Evolutionary conservation across 2,888 invertebrate genomes (phyloP).

Genomic region (Tetragonula carbonaria): DNA sequence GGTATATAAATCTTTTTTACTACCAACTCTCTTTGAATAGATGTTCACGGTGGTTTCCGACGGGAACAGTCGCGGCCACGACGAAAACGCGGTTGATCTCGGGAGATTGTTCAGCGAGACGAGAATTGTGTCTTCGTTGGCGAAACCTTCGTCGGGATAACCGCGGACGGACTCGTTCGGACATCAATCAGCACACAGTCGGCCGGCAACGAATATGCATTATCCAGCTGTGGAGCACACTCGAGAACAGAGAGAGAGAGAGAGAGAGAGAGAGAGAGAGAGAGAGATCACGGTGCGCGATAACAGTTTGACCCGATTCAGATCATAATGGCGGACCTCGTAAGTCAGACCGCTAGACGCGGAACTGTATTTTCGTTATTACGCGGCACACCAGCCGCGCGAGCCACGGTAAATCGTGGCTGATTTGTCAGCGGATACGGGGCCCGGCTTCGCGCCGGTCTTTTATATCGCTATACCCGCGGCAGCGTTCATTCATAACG

Average conservation of each 20-base stretch:
- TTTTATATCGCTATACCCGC: not conserved
- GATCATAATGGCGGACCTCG: not conserved
- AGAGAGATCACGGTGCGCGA: not conserved
- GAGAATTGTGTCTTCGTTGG: not conserved
- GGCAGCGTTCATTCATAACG: slow-evolving; percentile 4
- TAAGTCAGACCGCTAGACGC: not conserved
- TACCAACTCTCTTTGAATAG: not conserved
- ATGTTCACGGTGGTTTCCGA: not conserved
- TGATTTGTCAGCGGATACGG: not conserved
- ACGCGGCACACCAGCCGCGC: not conserved
- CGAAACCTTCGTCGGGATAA: not conserved
- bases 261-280: not conserved
- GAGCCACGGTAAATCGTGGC: not conserved
- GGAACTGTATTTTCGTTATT: not conserved
- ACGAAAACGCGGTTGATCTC: not conserved
- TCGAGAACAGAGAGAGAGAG: not conserved
- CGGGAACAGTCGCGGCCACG: not conserved
- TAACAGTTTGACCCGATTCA: not conserved
- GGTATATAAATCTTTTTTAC: not conserved
- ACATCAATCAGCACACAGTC: not conserved
- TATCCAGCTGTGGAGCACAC: not conserved
- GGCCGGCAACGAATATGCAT: not conserved
- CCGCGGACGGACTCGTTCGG: not conserved
- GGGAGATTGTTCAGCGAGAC: not conserved
- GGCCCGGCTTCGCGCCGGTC: not conserved